These are phyloP conservation scores for Dorcus hopei DNA, from an alignment of 2,888 invertebrate species.

Conservation along the genomic window DNA sequence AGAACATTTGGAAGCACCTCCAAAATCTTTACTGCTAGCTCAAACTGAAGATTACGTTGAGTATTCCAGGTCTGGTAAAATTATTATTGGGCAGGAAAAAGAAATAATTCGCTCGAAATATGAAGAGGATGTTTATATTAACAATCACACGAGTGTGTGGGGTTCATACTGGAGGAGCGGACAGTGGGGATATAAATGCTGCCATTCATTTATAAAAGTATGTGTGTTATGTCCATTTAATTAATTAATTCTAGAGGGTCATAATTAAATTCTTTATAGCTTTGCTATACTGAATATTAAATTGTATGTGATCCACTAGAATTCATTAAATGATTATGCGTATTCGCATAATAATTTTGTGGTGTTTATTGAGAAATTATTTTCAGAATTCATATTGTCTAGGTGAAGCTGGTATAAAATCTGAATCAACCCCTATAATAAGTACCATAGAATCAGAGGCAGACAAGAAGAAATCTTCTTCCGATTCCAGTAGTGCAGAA, in stretches of 20 bases:
- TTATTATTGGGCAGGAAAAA: conserved; percentile 84
- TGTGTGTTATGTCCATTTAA: neutral
- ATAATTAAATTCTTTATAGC: neutral
- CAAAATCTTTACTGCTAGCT: conserved; percentile 83
- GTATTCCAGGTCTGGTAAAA: conserved; percentile 90
- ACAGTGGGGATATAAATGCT: conserved; percentile 95
- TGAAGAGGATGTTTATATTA: conserved; percentile 88
- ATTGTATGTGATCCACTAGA: too few relatives aligned
- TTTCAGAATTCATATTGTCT: conserved; percentile 80
- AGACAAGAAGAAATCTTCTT: conserved; percentile 22
- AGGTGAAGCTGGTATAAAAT: conserved; percentile 62
- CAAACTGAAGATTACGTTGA: conserved; percentile 96
- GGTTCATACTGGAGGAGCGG: conserved; percentile 94
- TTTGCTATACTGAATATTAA: neutral
- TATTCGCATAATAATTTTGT: too few relatives aligned
- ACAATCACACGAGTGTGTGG: conserved; percentile 94
- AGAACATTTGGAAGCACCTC: conserved; percentile 85
- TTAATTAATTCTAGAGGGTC: neutral
- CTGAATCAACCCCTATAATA: neutral
- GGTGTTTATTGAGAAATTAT: conserved; percentile 19
- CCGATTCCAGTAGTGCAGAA: conserved; percentile 18
- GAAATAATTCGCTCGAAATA: conserved; percentile 82
- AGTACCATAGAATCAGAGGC: conserved; percentile 17
- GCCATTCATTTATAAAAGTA: conserved; percentile 83
- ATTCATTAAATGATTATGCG: too few relatives aligned